Conservation (phyloP, 2,113 vertebrate genomes). For the Chamaetylas fuelleborni region DNA sequence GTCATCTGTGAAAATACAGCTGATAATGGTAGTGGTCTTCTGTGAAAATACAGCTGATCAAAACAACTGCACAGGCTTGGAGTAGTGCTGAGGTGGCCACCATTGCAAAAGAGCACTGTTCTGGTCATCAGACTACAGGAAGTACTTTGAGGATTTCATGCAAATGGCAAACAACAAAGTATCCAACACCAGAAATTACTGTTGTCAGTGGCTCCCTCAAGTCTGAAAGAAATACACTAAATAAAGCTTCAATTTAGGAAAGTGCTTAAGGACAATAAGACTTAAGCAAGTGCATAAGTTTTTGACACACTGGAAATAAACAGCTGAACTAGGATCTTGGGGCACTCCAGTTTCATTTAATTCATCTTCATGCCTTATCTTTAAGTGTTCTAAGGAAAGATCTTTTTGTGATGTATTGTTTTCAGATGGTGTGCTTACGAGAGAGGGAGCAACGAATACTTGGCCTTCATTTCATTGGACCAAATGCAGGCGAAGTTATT, state of each 20-base stretch:
- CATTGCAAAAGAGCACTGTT: not conserved
- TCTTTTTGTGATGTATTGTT: conserved; percentile 32
- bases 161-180: not conserved
- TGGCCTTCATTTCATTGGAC: conserved; percentile 94
- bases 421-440: conserved; percentile 89
- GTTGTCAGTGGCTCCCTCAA: not conserved
- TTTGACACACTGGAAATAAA: not conserved
- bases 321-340: not conserved
- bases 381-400: not conserved
- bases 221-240: not conserved
- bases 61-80: not conserved
- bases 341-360: conserved; percentile 17
- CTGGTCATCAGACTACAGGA: not conserved
- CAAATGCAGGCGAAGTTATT: conserved; percentile 91
- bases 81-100: not conserved
- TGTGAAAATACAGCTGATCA: not conserved
- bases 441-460: conserved; percentile 82
- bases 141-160: not conserved
- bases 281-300: not conserved
- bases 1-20: not conserved
- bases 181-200: not conserved
- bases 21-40: not conserved
- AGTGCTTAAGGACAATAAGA: not conserved
- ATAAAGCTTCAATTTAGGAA: not conserved
- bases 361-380: conserved; percentile 36